phyloP scores from a whole-genome alignment of 1,140 invertebrate species.

The Drosophila simulans region DNA sequence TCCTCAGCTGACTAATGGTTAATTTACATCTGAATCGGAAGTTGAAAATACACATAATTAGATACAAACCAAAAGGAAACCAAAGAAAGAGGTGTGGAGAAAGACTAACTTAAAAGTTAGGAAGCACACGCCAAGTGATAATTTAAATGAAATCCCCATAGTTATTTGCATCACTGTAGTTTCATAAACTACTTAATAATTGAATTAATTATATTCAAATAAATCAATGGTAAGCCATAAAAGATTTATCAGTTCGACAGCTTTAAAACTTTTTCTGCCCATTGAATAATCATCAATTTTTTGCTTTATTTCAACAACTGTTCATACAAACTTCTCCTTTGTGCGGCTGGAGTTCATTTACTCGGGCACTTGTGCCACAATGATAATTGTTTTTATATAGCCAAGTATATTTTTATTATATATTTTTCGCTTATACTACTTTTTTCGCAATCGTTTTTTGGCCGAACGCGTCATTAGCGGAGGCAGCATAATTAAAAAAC shows the following conservation, averaged over 20 bases:
- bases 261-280: slow-evolving; percentile 13
- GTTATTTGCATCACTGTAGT: slow-evolving; percentile 2
- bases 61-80: slow-evolving; percentile 5
- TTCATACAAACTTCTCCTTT: slow-evolving; percentile 44
- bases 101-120: slow-evolving; percentile 17
- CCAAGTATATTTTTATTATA: slow-evolving; percentile 24
- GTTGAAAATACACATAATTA: slow-evolving; percentile 12
- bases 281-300: slow-evolving; percentile 59
- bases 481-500: slow-evolving; percentile 70
- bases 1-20: background rate
- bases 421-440: slow-evolving; percentile 41
- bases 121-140: slow-evolving; percentile 30
- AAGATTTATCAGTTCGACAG: slow-evolving; percentile 7
- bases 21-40: slow-evolving; percentile 40
- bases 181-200: background rate
- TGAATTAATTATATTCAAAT: slow-evolving; percentile 7
- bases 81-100: slow-evolving; percentile 4
- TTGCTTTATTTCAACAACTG: slow-evolving; percentile 62
- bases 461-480: slow-evolving; percentile 56
- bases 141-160: slow-evolving; percentile 20
- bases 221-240: slow-evolving; percentile 4
- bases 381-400: slow-evolving; percentile 65
- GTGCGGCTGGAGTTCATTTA: slow-evolving; percentile 63
- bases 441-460: slow-evolving; percentile 58
- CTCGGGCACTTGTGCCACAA: slow-evolving; percentile 45